These are phyloP conservation scores for Beroe forskalii DNA, from an alignment of 37 sponge, comb jelly and placozoan genomes.

Conservation along the genomic window DNA sequence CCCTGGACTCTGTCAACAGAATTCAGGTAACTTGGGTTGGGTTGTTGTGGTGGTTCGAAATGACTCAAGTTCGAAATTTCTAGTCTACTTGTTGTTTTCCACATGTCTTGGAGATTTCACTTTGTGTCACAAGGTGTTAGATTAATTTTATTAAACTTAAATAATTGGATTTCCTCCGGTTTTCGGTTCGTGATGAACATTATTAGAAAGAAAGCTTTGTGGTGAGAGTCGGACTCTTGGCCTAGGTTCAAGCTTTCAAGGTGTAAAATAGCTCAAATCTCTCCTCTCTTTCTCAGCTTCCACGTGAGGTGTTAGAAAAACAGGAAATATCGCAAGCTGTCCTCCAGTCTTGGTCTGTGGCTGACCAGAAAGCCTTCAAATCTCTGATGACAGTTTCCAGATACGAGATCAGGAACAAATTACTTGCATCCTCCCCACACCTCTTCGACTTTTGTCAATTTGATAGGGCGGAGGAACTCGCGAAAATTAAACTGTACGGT, in stretches of 20 bases:
- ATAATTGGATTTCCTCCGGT: too few species aligned
- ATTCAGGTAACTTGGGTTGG: slow-evolving; percentile 26
- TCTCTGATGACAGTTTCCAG: not conserved
- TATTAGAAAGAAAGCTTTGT: too few species aligned
- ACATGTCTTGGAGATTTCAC: too few species aligned
- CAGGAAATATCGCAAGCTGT: slow-evolving; percentile 35
- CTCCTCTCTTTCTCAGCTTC: not conserved
- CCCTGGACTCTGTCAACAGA: not conserved
- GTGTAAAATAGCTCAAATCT: not conserved
- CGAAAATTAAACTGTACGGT: slow-evolving; percentile 13
- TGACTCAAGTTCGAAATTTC: too few species aligned
- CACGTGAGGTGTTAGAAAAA: not conserved
- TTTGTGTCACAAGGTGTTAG: too few species aligned
- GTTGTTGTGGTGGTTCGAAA: too few species aligned
- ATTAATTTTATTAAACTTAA: too few species aligned
- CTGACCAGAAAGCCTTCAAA: not conserved
- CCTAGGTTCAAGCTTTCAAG: too few species aligned
- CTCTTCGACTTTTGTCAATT: slow-evolving; percentile 44
- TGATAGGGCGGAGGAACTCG: slow-evolving; percentile 23
- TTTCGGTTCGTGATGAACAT: too few species aligned
- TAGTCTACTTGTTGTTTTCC: too few species aligned
- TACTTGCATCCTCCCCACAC: slow-evolving; percentile 20
- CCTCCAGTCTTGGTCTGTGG: not conserved
- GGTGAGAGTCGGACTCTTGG: too few species aligned
- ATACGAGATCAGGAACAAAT: not conserved